Evolutionary conservation across 2,888 invertebrate species (phyloP).

Genomic region (Chydorus sphaericus): DNA sequence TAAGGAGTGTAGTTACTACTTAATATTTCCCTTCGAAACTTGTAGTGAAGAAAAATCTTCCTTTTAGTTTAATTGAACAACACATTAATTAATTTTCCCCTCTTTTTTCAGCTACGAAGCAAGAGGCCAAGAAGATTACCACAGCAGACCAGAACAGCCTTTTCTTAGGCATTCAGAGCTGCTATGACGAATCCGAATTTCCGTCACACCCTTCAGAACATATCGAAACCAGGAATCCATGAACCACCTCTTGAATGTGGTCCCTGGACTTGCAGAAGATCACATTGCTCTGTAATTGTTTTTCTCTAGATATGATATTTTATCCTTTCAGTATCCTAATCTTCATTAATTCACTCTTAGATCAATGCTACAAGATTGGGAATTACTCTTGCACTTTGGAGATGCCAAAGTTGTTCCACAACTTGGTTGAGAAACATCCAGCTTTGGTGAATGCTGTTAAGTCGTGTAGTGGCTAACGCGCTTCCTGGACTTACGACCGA

Average conservation of each 20-base stretch:
- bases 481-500: constrained; percentile 28
- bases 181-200: constrained; percentile 44
- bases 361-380: constrained; percentile 61
- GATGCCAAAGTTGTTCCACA: constrained; percentile 45
- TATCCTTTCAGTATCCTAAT: no score
- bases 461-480: constrained; percentile 46
- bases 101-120: background rate
- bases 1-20: background rate
- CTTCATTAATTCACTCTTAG: no score
- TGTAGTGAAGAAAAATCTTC: no score
- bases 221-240: constrained; percentile 33
- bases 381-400: constrained; percentile 52
- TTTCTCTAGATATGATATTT: no score
- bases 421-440: constrained; percentile 29
- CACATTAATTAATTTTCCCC: background rate
- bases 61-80: no score
- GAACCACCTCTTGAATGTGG: constrained; percentile 53
- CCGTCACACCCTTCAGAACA: constrained; percentile 39
- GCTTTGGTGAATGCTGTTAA: constrained; percentile 18
- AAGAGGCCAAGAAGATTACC: background rate
- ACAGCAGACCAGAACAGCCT: constrained; percentile 33
- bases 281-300: constrained; percentile 53
- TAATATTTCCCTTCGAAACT: no score
- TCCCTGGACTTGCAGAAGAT: constrained; percentile 52
- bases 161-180: constrained; percentile 44